These are phyloP conservation scores for Ligdia adustata DNA, from an alignment of 2,888 invertebrate genomes.

Conservation along the genomic window DNA sequence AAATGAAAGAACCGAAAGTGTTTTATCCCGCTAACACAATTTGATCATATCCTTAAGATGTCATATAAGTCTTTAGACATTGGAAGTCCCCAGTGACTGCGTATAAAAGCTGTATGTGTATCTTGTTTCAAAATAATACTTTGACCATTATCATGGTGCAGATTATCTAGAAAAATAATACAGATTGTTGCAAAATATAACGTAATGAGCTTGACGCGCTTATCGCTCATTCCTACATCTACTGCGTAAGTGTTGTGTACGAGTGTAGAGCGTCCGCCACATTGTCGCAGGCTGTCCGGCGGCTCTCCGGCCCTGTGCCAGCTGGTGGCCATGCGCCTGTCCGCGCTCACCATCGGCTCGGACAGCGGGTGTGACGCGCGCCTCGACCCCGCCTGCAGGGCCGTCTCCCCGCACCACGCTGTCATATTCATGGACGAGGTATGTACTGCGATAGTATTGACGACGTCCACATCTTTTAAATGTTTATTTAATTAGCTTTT, in stretches of 20 bases:
- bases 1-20: too few relatives aligned
- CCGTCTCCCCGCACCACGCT: constrained; percentile 89
- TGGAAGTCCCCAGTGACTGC: too few relatives aligned
- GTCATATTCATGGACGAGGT: constrained; percentile 94
- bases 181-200: too few relatives aligned
- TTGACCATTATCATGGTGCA: too few relatives aligned
- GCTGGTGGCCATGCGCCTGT: constrained; percentile 66
- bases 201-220: too few relatives aligned
- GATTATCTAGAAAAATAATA: too few relatives aligned
- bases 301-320: constrained; percentile 45
- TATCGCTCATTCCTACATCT: background rate
- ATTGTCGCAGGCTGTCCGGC: constrained; percentile 7
- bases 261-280: background rate
- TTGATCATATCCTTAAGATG: too few relatives aligned
- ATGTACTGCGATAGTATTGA: constrained; percentile 19
- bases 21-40: too few relatives aligned
- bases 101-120: too few relatives aligned
- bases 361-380: constrained; percentile 85
- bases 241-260: background rate
- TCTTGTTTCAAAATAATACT: too few relatives aligned
- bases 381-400: constrained; percentile 70
- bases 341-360: constrained; percentile 82
- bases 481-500: background rate
- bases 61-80: too few relatives aligned
- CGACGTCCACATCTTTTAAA: background rate